These are phyloP conservation scores for Mastigias papua DNA, from an alignment of 30 jellyfish, hydroid and myxozoan genomes.

Conservation along the genomic window DNA sequence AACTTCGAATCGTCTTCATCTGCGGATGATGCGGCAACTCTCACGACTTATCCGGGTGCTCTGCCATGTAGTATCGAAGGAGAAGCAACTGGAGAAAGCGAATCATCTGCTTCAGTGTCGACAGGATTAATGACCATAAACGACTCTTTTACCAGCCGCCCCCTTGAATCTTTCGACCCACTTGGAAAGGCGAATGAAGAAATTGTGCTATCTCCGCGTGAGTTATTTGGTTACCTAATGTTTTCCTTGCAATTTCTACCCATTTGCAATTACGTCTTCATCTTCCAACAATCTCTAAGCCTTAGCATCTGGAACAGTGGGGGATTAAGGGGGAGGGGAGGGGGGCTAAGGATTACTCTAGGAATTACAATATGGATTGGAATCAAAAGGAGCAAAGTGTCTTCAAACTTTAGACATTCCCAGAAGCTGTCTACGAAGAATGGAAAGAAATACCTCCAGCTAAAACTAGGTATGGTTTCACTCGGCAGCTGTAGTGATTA, in stretches of 20 bases:
- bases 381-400: too few species aligned
- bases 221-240: neutral
- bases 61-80: neutral
- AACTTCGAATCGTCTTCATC: neutral
- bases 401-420: too few species aligned
- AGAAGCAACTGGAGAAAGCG: neutral
- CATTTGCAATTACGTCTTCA: too few species aligned
- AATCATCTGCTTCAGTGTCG: neutral
- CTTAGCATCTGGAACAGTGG: too few species aligned
- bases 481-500: too few species aligned
- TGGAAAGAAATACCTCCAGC: too few species aligned
- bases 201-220: neutral
- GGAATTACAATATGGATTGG: too few species aligned
- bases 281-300: too few species aligned
- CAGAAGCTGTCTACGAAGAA: too few species aligned
- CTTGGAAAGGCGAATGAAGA: neutral
- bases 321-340: too few species aligned
- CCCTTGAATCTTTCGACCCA: neutral
- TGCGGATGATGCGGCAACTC: conserved; percentile 24
- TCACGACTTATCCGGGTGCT: conserved; percentile 10
- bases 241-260: neutral
- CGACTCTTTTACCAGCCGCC: neutral
- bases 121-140: conserved; percentile 6
- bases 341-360: too few species aligned
- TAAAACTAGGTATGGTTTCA: too few species aligned